Conservation (phyloP, 2,888 invertebrate species). For the Scelioninae gen. 1 region DNA sequence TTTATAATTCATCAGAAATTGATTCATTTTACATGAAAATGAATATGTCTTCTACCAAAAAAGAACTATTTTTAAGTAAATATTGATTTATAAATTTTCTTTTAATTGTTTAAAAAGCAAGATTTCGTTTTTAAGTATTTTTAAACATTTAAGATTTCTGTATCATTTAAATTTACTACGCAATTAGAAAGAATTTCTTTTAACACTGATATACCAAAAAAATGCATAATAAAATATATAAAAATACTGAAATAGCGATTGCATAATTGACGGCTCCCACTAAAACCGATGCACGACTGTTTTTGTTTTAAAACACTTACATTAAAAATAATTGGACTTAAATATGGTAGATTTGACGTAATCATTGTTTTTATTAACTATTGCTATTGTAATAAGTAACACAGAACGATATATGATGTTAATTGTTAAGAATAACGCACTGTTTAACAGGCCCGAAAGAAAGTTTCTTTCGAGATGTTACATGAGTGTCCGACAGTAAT, state of each 20-base stretch:
- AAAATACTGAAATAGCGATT: background rate
- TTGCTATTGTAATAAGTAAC: slow-evolving; percentile 42
- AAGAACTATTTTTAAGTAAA: too few relatives aligned
- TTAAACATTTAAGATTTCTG: too few relatives aligned
- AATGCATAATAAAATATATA: too few relatives aligned
- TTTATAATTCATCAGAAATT: too few relatives aligned
- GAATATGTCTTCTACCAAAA: too few relatives aligned
- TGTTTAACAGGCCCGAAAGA: slow-evolving; percentile 31
- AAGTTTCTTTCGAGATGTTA: slow-evolving; percentile 32
- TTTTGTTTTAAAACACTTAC: background rate
- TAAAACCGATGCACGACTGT: background rate
- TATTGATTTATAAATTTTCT: too few relatives aligned
- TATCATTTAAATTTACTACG: too few relatives aligned
- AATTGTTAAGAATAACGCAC: slow-evolving; percentile 30
- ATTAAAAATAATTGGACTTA: slow-evolving; percentile 4
- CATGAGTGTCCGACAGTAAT: slow-evolving; percentile 33
- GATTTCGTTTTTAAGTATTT: too few relatives aligned
- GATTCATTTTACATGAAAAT: too few relatives aligned
- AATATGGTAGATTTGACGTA: slow-evolving; percentile 16
- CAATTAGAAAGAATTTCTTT: too few relatives aligned
- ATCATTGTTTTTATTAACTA: slow-evolving; percentile 41
- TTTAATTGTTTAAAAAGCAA: too few relatives aligned
- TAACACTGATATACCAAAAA: too few relatives aligned
- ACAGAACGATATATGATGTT: slow-evolving; percentile 38
- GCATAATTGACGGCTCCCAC: background rate